Percentiles rank a stretch among this genome's conserved stretches.
These are phyloP conservation scores for Ranitomeya imitator DNA, from an alignment of 2,113 vertebrate species.

Conservation along the genomic window DNA sequence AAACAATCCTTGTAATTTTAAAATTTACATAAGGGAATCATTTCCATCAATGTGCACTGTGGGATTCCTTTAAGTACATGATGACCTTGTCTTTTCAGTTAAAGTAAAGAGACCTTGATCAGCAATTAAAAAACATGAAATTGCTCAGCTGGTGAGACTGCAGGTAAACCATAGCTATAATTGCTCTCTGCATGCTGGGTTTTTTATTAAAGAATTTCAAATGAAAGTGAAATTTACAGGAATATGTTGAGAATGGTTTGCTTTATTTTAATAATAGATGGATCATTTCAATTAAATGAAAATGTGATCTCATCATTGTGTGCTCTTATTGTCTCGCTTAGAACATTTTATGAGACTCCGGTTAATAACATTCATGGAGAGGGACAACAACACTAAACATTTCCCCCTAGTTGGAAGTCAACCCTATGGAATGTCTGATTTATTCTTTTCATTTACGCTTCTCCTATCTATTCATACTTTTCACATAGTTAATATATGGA, in stretches of 20 bases:
- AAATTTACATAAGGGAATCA: constrained; percentile 41
- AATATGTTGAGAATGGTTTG: background rate
- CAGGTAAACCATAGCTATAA: constrained; percentile 48
- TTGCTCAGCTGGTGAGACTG: constrained; percentile 30
- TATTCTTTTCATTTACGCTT: background rate
- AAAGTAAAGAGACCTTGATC: constrained; percentile 49
- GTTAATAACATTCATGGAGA: background rate
- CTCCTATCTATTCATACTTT: background rate
- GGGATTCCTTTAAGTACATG: constrained; percentile 33
- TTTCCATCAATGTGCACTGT: constrained; percentile 9
- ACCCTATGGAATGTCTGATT: background rate
- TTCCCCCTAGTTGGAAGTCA: background rate
- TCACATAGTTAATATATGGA: background rate
- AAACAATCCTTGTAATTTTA: constrained; percentile 28
- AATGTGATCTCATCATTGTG: constrained; percentile 34
- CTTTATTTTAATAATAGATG: constrained; percentile 40
- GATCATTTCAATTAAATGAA: constrained; percentile 40
- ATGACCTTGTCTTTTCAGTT: constrained; percentile 28
- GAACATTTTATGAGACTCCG: background rate
- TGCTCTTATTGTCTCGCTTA: constrained; percentile 1
- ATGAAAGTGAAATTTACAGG: constrained; percentile 6
- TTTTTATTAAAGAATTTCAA: constrained; percentile 50
- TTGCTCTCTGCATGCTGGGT: constrained; percentile 44
- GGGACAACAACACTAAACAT: background rate
- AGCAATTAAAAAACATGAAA: constrained; percentile 52